Percentiles rank a stretch among this genome's conserved stretches.
Conservation (phyloP, 2,797 vertebrate genomes). For the Astyanax mexicanus region DNA sequence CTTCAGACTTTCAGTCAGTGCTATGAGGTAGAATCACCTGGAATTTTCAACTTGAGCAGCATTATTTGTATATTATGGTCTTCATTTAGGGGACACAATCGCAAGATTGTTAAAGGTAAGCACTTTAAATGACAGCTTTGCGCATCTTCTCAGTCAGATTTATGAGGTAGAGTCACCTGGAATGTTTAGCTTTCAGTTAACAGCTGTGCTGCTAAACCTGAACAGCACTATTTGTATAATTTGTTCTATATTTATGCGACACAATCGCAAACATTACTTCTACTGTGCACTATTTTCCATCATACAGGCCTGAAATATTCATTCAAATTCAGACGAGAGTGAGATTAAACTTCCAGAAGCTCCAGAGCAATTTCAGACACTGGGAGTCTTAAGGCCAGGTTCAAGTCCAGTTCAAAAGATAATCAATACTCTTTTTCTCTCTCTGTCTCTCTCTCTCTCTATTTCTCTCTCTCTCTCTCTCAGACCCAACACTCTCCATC, state of each 20-base stretch:
- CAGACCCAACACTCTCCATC: background rate
- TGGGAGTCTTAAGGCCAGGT: conserved; percentile 7
- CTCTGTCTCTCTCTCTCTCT: background rate
- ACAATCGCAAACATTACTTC: conserved; percentile 10
- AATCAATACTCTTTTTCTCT: conserved; percentile 18
- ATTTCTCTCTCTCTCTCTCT: background rate
- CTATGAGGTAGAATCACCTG: too few species aligned
- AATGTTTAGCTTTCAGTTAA: too few species aligned
- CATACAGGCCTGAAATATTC: background rate
- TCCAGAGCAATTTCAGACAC: conserved; percentile 11
- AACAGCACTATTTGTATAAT: background rate
- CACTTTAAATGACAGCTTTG: too few species aligned
- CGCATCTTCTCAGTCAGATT: too few species aligned
- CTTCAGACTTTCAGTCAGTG: too few species aligned
- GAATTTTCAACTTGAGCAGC: too few species aligned
- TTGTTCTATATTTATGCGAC: conserved; percentile 1
- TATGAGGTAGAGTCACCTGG: too few species aligned
- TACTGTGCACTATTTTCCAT: background rate
- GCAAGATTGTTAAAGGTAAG: too few species aligned
- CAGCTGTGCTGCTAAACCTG: background rate
- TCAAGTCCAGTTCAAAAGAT: conserved; percentile 27
- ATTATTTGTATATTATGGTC: too few species aligned
- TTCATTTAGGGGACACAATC: too few species aligned
- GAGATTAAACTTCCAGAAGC: conserved; percentile 7
- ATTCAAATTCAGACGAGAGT: background rate